These are phyloP conservation scores for Drosophila koepferae DNA, from an alignment of 2,888 invertebrate species.

Conservation along the genomic window DNA sequence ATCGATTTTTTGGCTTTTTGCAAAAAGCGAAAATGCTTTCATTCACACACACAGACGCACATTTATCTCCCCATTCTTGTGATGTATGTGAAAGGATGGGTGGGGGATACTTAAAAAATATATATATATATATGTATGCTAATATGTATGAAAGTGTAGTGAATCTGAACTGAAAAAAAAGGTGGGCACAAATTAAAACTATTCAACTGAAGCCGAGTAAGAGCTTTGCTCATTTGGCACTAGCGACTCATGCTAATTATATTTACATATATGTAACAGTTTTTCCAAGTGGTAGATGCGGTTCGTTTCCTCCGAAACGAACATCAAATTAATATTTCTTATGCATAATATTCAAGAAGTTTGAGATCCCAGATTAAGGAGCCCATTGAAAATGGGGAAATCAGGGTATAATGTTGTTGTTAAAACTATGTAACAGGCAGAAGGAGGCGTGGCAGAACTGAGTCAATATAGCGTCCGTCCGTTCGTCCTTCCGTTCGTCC, in stretches of 20 bases:
- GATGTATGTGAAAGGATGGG: neutral
- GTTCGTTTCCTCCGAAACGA: no score
- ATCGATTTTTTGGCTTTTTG: constrained; percentile 71
- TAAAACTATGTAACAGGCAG: no score
- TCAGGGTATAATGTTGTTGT: no score
- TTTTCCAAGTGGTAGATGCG: no score
- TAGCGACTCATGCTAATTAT: no score
- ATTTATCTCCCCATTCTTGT: neutral
- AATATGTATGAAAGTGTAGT: neutral
- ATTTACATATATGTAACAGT: neutral
- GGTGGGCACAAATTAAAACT: neutral
- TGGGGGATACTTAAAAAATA: neutral
- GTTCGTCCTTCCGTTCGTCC: no score
- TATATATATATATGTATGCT: neutral
- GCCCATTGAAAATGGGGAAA: no score
- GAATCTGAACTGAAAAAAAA: neutral
- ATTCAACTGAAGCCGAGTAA: neutral
- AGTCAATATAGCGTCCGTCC: no score
- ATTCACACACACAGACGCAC: neutral
- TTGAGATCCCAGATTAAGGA: no score
- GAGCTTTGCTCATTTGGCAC: neutral
- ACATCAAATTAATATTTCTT: no score
- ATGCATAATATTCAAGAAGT: no score
- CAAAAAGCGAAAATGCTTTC: constrained; percentile 45
- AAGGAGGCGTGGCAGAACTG: no score